A percentile compares a stretch with the other conserved stretches of the same genome.
Conservation (phyloP, 2,797 vertebrate genomes). For the Tinamus major region DNA sequence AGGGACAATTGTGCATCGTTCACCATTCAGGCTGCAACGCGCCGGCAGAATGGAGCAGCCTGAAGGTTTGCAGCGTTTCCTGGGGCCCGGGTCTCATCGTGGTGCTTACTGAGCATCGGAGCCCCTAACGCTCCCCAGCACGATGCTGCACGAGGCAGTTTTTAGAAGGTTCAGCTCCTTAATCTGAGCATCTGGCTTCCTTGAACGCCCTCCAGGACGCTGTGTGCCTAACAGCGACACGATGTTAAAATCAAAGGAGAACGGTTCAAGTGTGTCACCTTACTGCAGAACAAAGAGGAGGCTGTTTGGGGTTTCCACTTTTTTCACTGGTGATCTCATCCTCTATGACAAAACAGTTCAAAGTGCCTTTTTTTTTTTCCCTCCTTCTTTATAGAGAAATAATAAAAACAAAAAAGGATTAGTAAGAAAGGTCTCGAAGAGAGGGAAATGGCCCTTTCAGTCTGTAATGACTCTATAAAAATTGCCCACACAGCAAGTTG, state of each 20-base stretch:
- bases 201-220: not conserved
- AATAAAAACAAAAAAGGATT: slow-evolving; percentile 40
- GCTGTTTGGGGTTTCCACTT: not conserved
- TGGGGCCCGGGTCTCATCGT: not conserved
- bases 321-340: slow-evolving; percentile 63
- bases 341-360: slow-evolving; percentile 32
- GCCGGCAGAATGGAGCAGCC: not conserved
- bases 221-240: not conserved
- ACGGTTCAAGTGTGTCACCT: not conserved
- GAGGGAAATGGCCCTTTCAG: slow-evolving; percentile 39
- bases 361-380: slow-evolving; percentile 38
- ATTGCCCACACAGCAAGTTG: slow-evolving; percentile 51
- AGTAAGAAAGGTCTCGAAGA: slow-evolving; percentile 34
- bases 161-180: not conserved
- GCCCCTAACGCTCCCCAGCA: not conserved
- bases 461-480: slow-evolving; percentile 57
- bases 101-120: not conserved
- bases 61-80: not conserved
- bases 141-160: not conserved
- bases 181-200: not conserved
- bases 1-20: not conserved
- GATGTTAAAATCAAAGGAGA: slow-evolving; percentile 21
- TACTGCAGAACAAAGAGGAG: slow-evolving; percentile 47
- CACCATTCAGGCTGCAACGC: not conserved
- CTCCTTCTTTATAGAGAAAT: slow-evolving; percentile 42